A percentile compares a stretch with the other conserved stretches of the same genome.
Conservation (phyloP, 2,113 vertebrate genomes). For the Corythornis vintsioides region DNA sequence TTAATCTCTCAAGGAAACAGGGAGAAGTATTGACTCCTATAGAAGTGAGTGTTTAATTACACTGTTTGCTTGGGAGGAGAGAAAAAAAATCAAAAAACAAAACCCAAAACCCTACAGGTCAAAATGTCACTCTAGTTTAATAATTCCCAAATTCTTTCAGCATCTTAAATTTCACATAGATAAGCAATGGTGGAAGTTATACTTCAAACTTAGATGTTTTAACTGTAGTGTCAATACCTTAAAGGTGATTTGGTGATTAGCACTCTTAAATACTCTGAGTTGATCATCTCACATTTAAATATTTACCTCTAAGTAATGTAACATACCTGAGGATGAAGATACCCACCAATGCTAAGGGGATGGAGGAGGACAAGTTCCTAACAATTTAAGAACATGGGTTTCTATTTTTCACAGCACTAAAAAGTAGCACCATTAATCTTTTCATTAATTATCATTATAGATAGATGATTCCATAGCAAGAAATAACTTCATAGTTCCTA, state of each 20-base stretch:
- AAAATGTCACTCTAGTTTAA: background rate
- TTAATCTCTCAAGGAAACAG: background rate
- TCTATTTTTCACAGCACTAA: background rate
- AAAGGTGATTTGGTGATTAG: background rate
- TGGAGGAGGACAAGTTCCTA: background rate
- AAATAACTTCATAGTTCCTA: background rate
- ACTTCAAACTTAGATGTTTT: background rate
- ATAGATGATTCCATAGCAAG: background rate
- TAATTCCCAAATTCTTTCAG: background rate
- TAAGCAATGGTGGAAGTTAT: background rate
- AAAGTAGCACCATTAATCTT: background rate
- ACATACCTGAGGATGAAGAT: background rate
- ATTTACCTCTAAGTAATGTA: background rate
- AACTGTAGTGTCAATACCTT: background rate
- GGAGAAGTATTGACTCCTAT: background rate
- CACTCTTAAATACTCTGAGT: background rate
- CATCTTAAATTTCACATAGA: background rate
- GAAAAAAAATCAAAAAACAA: background rate
- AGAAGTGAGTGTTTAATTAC: background rate
- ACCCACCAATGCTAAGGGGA: background rate
- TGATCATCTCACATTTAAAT: background rate
- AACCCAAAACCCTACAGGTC: background rate
- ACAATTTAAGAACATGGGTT: background rate
- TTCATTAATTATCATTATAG: background rate
- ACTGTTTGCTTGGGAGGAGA: rapidly evolving